Percentiles rank a stretch among this genome's conserved stretches.
These are phyloP conservation scores for Rambutsinella grinnellia DNA, from an alignment of 2,888 invertebrate species.

Conservation along the genomic window DNA sequence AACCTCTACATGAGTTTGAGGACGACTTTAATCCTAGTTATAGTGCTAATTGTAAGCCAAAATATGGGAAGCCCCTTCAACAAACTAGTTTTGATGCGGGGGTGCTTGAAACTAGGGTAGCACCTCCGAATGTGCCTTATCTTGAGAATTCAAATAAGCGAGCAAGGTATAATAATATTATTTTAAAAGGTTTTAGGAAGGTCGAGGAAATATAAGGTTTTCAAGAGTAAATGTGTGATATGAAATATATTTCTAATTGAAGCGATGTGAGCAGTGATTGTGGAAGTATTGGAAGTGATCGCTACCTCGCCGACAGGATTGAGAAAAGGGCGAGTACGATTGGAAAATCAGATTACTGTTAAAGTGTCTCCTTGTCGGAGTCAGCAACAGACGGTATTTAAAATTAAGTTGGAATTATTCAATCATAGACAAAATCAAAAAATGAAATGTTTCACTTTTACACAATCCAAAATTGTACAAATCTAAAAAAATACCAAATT, in stretches of 20 bases:
- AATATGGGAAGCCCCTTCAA: slow-evolving; percentile 3
- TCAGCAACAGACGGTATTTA: slow-evolving; percentile 28
- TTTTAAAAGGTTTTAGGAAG: not conserved
- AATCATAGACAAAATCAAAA: too few species aligned
- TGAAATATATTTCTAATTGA: too few species aligned
- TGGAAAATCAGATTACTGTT: slow-evolving; percentile 47
- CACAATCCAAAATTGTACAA: too few species aligned
- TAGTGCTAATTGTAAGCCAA: slow-evolving; percentile 22
- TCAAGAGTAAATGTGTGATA: not conserved
- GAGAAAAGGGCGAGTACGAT: slow-evolving; percentile 35
- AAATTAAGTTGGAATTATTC: too few species aligned
- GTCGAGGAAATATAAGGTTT: slow-evolving; percentile 6
- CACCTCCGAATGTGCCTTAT: slow-evolving; percentile 47
- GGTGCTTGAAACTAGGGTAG: slow-evolving; percentile 30
- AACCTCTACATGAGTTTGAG: slow-evolving; percentile 46
- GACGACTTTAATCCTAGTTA: slow-evolving; percentile 4
- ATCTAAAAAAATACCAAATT: too few species aligned
- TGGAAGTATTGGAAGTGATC: slow-evolving; percentile 59
- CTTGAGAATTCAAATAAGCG: slow-evolving; percentile 25
- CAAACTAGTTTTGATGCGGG: slow-evolving; percentile 33
- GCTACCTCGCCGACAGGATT: slow-evolving; percentile 39
- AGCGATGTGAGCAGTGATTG: slow-evolving; percentile 60
- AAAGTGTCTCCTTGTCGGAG: slow-evolving; percentile 44
- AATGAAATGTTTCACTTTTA: too few species aligned
- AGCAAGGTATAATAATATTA: slow-evolving; percentile 39